A percentile compares a stretch with the other conserved stretches of the same genome.
Conservation (phyloP, 2,888 invertebrate species). For the Drosophila barbarae region DNA sequence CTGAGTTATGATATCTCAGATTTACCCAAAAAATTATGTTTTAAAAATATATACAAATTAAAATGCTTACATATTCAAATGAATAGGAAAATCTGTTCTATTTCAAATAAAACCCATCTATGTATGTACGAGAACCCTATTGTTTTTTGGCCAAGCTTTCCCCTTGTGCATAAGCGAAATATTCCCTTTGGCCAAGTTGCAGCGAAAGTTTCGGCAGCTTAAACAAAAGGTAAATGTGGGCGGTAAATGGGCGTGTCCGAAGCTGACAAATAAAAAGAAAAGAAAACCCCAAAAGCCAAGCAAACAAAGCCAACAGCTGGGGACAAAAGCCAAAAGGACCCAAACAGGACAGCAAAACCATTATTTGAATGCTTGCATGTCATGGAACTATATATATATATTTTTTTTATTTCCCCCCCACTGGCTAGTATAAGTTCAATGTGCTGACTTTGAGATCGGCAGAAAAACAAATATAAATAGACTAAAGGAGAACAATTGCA, state of each 20-base stretch:
- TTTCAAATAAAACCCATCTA: not conserved
- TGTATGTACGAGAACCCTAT: not conserved
- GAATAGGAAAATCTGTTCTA: not conserved
- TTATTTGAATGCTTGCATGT: conserved; percentile 23
- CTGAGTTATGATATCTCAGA: no score
- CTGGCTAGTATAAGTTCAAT: conserved; percentile 31
- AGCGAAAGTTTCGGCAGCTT: conserved; percentile 24
- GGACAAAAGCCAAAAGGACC: conserved; percentile 22
- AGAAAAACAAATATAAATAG: conserved; percentile 35
- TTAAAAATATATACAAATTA: no score
- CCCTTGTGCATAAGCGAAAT: not conserved
- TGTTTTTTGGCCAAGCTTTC: not conserved
- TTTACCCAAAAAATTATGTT: no score
- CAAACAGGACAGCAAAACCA: conserved; percentile 23
- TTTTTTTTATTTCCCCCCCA: not conserved
- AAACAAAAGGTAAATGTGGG: conserved; percentile 22
- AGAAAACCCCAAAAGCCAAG: conserved; percentile 1
- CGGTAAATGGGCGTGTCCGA: conserved; percentile 15
- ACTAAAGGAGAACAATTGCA: conserved; percentile 36
- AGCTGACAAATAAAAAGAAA: conserved; percentile 11
- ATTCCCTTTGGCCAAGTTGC: conserved; percentile 9
- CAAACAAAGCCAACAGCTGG: conserved; percentile 22
- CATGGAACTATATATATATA: conserved; percentile 7
- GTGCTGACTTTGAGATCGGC: conserved; percentile 25
- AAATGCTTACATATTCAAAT: not conserved